Evolutionary conservation across 2,113 vertebrate species (phyloP), one percentile per base, ranked within the genome.

Genomic region (Merops nubicus): DNA sequence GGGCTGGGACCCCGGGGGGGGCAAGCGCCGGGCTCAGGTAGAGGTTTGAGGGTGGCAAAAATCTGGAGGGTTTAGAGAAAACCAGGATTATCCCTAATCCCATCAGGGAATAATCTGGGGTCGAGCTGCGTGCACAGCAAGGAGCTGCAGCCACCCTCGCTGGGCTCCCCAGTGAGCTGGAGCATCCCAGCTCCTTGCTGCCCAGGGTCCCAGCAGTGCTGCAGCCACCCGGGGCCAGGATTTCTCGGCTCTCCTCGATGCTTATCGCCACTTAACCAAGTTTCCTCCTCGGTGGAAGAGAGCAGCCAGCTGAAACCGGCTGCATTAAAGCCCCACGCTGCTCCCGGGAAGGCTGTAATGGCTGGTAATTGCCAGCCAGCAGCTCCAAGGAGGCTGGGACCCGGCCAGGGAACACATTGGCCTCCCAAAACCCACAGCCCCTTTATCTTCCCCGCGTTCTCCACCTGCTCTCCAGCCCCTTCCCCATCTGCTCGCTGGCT

Each of bases 1-100:
- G 28, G 59, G 25, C 20, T 22, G 63, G 63, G 42, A 67, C 19
- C 64, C 64, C 42, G 15, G 29, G n/a, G 33, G 14, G 62, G 42
- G 42, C 42, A 43, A 29, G 19, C 31, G 0, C 1, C 0, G 29
- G 54, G 34, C 11, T 90, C 0, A 1, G 29, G 36, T 1, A 1
- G 7, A 7, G 29, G 16, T 54, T 36, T 50, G 38, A 21, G 43
- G 34, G 2, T 42, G 59, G 79, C 23, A 64, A 50, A 50, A 1
- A 3, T 28, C 47, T 5, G 31, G 17, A 8, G 17, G 17, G 9
- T 34, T 75, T 10, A 12, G 56, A 65, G 67, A 45, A 16, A 36
- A 7, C 4, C 2, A 1, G 20, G 33, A 18, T 92, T 45, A 34
- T 34, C 42, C n/a, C 42, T 23, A 9, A 47, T 51, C 12, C 81